Evolutionary conservation across 1,140 invertebrate genomes (phyloP).

Genomic region (Cydia splendana): DNA sequence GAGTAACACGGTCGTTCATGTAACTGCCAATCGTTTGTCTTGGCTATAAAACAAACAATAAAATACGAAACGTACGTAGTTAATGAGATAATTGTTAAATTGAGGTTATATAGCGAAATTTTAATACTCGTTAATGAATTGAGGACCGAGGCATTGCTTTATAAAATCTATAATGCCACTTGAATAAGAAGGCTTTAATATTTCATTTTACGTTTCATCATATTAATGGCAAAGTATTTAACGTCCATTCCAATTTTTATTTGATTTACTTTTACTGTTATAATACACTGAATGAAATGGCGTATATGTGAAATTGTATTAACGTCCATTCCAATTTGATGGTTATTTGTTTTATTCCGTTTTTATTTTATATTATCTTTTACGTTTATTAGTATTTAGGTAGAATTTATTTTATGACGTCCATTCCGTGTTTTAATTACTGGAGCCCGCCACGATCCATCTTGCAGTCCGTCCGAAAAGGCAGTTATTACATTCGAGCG

Average conservation of each 20-base stretch:
- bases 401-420: slow-evolving; percentile 11
- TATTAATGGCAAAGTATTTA: slow-evolving; percentile 34
- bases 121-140: slow-evolving; percentile 75
- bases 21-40: slow-evolving; percentile 73
- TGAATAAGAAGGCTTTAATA: slow-evolving; percentile 39
- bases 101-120: slow-evolving; percentile 74
- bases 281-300: slow-evolving; percentile 16
- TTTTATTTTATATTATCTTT: neutral
- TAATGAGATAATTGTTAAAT: slow-evolving; percentile 71
- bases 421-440: slow-evolving; percentile 23
- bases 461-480: slow-evolving; percentile 15
- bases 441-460: neutral
- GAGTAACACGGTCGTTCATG: slow-evolving; percentile 36
- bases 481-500: neutral
- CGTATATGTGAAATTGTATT: neutral
- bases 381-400: slow-evolving; percentile 8
- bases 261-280: slow-evolving; percentile 35
- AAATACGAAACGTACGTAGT: slow-evolving; percentile 65
- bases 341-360: neutral
- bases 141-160: slow-evolving; percentile 42
- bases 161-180: slow-evolving; percentile 39
- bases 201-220: slow-evolving; percentile 39
- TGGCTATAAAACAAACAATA: slow-evolving; percentile 63
- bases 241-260: slow-evolving; percentile 36
- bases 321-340: neutral